Evolutionary conservation across 1,140 invertebrate genomes (phyloP).

Genomic region (Drosophila sucinea): DNA sequence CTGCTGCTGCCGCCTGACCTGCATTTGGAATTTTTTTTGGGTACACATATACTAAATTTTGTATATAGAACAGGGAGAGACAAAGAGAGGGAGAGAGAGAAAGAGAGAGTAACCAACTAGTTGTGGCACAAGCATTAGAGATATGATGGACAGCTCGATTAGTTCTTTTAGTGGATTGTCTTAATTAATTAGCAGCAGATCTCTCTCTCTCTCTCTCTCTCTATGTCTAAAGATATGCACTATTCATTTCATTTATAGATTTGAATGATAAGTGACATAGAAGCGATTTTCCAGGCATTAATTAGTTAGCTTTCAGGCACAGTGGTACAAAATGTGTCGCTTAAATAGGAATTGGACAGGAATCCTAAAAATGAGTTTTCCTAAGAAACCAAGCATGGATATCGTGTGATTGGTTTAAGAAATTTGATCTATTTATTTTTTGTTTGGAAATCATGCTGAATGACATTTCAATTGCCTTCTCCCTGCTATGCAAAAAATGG

Average conservation of each 20-base stretch:
- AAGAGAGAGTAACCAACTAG: not conserved
- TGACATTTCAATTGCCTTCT: too few relatives aligned
- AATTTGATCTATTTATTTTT: too few relatives aligned
- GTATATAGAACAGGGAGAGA: conserved; percentile 4
- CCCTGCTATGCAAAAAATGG: too few relatives aligned
- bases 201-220: too few relatives aligned
- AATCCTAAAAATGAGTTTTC: too few relatives aligned
- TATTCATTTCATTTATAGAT: not conserved
- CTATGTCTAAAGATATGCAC: not conserved
- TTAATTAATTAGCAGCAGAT: not conserved
- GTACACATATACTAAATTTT: conserved; percentile 1
- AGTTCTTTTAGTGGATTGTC: not conserved
- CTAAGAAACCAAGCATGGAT: too few relatives aligned
- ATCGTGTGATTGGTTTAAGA: too few relatives aligned
- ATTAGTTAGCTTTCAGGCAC: not conserved
- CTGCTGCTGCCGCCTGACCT: conserved; percentile 32
- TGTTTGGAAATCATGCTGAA: too few relatives aligned
- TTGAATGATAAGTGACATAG: not conserved
- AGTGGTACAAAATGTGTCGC: not conserved
- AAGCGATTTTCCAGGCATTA: not conserved
- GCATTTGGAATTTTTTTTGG: conserved; percentile 27
- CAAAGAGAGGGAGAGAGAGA: too few relatives aligned
- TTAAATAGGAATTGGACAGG: too few relatives aligned
- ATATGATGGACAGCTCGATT: not conserved
- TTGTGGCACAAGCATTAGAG: not conserved